A percentile compares a stretch with the other conserved stretches of the same genome.
Conservation (phyloP, 2,797 vertebrate genomes). For the Malurus splendens region DNA sequence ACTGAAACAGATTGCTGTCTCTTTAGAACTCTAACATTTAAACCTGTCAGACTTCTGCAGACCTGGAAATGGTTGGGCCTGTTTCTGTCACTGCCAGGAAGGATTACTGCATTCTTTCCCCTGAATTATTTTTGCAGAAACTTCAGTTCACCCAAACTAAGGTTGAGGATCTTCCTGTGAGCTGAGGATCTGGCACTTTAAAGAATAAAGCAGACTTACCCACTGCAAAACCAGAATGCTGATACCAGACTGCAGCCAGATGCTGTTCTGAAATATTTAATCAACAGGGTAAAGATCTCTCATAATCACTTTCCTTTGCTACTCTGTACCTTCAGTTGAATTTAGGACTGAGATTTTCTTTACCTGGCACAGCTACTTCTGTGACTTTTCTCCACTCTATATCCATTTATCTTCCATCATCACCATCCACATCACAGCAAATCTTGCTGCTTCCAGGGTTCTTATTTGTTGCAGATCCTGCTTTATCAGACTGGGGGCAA, state of each 20-base stretch:
- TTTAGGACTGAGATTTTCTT: neutral
- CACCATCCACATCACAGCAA: neutral
- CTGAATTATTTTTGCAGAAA: slow-evolving; percentile 7
- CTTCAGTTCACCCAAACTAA: neutral
- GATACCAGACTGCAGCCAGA: neutral
- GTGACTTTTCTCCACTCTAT: neutral
- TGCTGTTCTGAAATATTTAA: neutral
- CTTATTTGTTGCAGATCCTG: neutral
- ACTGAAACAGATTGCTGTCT: neutral
- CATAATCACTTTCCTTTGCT: neutral
- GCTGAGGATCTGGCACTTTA: neutral
- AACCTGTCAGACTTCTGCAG: slow-evolving; percentile 4
- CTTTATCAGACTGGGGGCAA: neutral
- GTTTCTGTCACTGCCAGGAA: slow-evolving; percentile 7
- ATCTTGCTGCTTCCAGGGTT: neutral
- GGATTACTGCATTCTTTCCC: neutral
- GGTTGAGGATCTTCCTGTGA: neutral
- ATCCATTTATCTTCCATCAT: neutral
- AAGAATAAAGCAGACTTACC: neutral
- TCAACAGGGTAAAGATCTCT: neutral
- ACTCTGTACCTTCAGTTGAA: neutral
- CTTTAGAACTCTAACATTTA: slow-evolving; percentile 8
- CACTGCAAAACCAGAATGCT: neutral
- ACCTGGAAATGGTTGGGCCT: neutral
- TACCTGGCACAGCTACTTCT: neutral